Evolutionary conservation across 1,140 invertebrate genomes (phyloP), one percentile per base, ranked within the genome.

Genomic region (Drosophila navojoa): DNA sequence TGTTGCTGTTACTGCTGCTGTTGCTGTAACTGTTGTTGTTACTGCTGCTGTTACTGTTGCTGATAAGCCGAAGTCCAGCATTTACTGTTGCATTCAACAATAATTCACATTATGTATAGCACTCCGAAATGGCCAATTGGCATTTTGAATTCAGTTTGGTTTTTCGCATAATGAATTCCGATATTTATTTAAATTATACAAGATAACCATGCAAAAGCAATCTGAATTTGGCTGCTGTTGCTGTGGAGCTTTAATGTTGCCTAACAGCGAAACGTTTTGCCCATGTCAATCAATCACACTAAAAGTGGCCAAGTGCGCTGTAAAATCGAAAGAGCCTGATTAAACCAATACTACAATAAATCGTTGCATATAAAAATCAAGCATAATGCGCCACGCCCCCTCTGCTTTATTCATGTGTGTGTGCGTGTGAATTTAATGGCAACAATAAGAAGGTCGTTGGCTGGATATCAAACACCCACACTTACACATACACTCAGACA

Each of bases 281-380:
- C 27, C 49, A 50, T 27, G 13, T 50, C 81, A 84, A 84, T 85
- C 81, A 85, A 85, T 85, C 81, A 81, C 81, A 85, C 81, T 85
- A 77, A 85, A 86, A 85, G 77, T 71, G 66, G 66, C 75, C 49
- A 81, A 85, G 68, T 69, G 81, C 49, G 74, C 54, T 85, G 69
- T 81, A 85, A 86, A 86, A 81, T 85, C 69, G 47, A 81, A 71
- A 75, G 54, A 71, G 70, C 76, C 74, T 74, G 77, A 84, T 85
- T 85, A 86, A 84, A 74, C 54, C 66, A 60, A 53, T 77, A 75
- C 77, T 74, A 22, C 19, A 22, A 22, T 22, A 74, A 78, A 87
- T 63, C 74, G 71, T 62, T 63, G 75, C 60, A 61, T 52, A 87
- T 86, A 87, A 86, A 85, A 81, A 87, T 79, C 57, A 67, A 76